Evolutionary conservation across 2,113 vertebrate species (phyloP), one percentile per base, ranked within the genome.

Genomic region (Ceratotherium simum): DNA sequence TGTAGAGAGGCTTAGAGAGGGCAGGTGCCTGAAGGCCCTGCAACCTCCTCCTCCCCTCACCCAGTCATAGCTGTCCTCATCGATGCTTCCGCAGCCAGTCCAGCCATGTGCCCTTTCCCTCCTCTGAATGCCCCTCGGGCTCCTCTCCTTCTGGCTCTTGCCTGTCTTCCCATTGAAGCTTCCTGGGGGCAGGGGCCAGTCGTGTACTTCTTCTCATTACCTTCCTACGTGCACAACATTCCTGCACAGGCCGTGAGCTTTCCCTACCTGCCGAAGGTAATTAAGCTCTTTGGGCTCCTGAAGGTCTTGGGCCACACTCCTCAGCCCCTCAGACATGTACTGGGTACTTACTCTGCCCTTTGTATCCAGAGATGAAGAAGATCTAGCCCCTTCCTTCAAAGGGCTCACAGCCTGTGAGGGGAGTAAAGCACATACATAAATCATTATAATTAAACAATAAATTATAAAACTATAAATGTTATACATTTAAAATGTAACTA

Each of bases 181-280:
- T 20, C 62, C 64, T 20, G 13, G 14, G 46, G 29, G 23, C 5
- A 54, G 69, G 6, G 17, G 33, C 27, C 20, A 1, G 18, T 5
- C 8, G 0, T 10, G 5, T 3, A 1, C 54, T 42, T 31, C 17
- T 16, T 6, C 33, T 36, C 16, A 9, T 51, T 29, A 31, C 29
- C 36, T 79, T 65, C 46, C 56, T 29, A 27, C 1, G 3, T 16
- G 6, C 14, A 23, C 39, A 39, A 42, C 33, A 29, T 62, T 56
- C 81, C 36, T 33, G 11, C 29, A 48, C 89, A 65, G 36, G 36
- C 79, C 36, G 4, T 54, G 20, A 17, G 39, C 46, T 21, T 13
- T 25, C 80, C 33, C 13, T 8, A 33, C 13, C 56, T 79, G n/a
- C 65, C 29, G 6, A 91, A 14, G 33, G 29, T 29, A 36, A 16